A percentile compares a stretch with the other conserved stretches of the same genome.
Conservation (phyloP, 2,888 invertebrate species). For the Margaritifera margaritifera region DNA sequence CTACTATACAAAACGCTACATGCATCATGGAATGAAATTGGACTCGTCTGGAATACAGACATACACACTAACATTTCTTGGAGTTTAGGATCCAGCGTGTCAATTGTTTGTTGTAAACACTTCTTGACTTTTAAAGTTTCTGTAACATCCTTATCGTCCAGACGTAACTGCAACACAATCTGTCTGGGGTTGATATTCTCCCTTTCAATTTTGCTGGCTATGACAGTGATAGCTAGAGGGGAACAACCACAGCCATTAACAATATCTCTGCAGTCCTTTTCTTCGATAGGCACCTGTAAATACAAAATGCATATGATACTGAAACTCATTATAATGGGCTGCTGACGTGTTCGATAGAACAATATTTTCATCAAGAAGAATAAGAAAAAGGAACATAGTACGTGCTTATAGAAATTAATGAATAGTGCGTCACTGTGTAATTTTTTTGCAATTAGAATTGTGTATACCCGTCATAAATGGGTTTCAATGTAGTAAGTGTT, state of each 20-base stretch:
- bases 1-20: slow-evolving; percentile 3
- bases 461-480: no score
- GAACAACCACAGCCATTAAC: slow-evolving; percentile 28
- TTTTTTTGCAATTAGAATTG: no score
- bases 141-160: slow-evolving; percentile 31
- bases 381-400: no score
- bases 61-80: slow-evolving; percentile 15
- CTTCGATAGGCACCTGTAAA: slow-evolving; percentile 3
- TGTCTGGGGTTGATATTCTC: slow-evolving; percentile 22
- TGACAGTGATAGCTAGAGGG: slow-evolving; percentile 28
- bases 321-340: no score
- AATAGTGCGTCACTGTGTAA: no score
- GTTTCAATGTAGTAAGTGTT: no score
- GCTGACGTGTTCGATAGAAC: no score
- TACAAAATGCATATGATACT: no score
- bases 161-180: slow-evolving; percentile 25
- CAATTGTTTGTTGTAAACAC: slow-evolving; percentile 15
- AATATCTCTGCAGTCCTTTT: slow-evolving; percentile 15
- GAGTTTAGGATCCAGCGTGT: slow-evolving; percentile 3
- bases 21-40: slow-evolving; percentile 13
- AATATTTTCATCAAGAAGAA: no score
- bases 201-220: slow-evolving; percentile 14
- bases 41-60: slow-evolving; percentile 24
- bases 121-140: slow-evolving; percentile 16
- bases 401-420: no score